These are phyloP conservation scores for Ceyx margarethae DNA, from an alignment of 2,113 vertebrate genomes.

Conservation along the genomic window DNA sequence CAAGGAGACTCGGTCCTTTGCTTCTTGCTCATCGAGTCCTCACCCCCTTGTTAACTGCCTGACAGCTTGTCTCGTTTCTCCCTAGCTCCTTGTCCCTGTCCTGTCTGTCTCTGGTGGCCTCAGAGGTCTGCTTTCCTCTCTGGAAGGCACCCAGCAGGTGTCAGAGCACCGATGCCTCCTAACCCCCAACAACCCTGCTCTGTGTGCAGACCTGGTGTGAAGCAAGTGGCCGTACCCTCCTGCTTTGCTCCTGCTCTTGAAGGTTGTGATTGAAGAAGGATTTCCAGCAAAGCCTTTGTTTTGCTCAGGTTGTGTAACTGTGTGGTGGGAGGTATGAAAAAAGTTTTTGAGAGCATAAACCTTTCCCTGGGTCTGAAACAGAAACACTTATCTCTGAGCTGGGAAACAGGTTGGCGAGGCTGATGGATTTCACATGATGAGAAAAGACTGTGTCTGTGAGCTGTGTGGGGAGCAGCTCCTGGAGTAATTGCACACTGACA, in stretches of 20 bases:
- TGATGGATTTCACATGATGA: not conserved
- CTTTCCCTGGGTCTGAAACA: not conserved
- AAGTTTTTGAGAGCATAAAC: not conserved
- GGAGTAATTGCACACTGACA: not conserved
- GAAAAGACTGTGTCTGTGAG: not conserved
- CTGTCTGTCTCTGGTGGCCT: not conserved
- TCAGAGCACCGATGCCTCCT: not conserved
- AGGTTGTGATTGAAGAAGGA: not conserved
- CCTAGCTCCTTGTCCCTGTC: not conserved
- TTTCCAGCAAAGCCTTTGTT: not conserved
- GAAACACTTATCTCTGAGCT: not conserved
- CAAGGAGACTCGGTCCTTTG: not conserved
- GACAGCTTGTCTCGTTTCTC: not conserved
- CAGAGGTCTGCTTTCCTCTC: not conserved
- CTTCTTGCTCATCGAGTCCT: not conserved
- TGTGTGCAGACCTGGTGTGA: fast-evolving
- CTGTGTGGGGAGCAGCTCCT: not conserved
- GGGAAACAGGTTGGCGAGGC: not conserved
- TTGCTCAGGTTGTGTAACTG: not conserved
- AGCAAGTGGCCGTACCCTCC: fast-evolving
- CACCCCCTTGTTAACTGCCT: not conserved
- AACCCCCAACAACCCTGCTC: not conserved
- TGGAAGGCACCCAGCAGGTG: not conserved
- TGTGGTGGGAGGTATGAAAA: fast-evolving
- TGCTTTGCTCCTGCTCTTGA: not conserved